These are phyloP conservation scores for Danio albolineatus DNA, from an alignment of 2,797 vertebrate species.

Conservation along the genomic window DNA sequence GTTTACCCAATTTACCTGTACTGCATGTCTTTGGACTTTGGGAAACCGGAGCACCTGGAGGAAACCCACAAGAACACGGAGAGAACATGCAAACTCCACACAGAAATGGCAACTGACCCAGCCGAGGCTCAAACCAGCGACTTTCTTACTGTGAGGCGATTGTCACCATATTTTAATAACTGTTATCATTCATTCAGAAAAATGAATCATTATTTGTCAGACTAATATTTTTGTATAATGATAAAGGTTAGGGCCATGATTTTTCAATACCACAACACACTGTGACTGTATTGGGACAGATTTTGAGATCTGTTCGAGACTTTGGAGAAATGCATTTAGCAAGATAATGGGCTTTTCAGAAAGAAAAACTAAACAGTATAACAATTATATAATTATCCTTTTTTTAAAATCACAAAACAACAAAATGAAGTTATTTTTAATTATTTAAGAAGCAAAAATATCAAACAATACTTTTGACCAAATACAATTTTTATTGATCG, in stretches of 20 bases:
- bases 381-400: too few relatives aligned
- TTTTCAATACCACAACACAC: neutral
- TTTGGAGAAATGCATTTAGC: neutral
- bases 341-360: neutral
- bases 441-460: neutral
- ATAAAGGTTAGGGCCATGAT: neutral
- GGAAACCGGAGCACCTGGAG: too few relatives aligned
- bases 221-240: neutral
- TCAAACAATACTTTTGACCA: neutral
- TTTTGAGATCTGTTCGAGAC: neutral
- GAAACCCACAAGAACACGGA: too few relatives aligned
- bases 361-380: neutral
- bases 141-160: too few relatives aligned
- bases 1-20: too few relatives aligned
- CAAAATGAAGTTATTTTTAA: too few relatives aligned
- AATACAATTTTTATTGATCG: neutral
- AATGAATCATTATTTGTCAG: neutral
- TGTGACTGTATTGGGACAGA: neutral
- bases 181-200: neutral
- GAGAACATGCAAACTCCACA: too few relatives aligned
- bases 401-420: neutral
- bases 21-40: too few relatives aligned
- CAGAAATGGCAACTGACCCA: too few relatives aligned
- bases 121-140: too few relatives aligned
- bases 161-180: neutral